A percentile compares a stretch with the other conserved stretches of the same genome.
phyloP scores from a whole-genome alignment of 2,888 invertebrate species.

The Harmothoe impar region DNA sequence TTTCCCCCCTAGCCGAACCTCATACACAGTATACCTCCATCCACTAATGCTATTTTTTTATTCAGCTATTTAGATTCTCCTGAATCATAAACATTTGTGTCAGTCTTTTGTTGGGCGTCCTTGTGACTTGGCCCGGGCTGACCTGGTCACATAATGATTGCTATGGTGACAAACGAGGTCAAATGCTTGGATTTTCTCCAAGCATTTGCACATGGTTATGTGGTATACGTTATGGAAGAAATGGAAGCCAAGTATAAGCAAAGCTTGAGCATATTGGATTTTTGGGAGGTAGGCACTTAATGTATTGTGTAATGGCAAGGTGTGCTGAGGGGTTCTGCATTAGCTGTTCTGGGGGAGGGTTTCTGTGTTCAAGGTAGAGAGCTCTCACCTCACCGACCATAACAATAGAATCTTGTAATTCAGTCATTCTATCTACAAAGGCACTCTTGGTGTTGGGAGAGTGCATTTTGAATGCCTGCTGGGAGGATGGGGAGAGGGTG shows the following conservation, averaged over 20 bases:
- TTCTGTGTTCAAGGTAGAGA: neutral
- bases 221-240: neutral
- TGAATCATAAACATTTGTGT: neutral
- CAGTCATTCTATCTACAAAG: neutral
- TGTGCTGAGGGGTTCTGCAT: neutral
- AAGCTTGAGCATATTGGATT: neutral
- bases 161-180: conserved; percentile 8
- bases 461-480: neutral
- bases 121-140: neutral
- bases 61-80: neutral
- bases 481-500: neutral
- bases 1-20: neutral
- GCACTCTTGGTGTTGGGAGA: neutral
- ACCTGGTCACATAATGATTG: neutral
- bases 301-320: neutral
- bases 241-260: neutral
- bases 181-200: conserved; percentile 14
- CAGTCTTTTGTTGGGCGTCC: neutral
- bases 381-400: neutral
- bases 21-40: neutral
- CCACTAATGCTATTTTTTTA: neutral
- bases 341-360: neutral
- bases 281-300: neutral
- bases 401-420: conserved; percentile 31
- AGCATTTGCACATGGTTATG: neutral